Conservation (phyloP, 2,113 vertebrate species). For the Gasterosteus aculeatus region DNA sequence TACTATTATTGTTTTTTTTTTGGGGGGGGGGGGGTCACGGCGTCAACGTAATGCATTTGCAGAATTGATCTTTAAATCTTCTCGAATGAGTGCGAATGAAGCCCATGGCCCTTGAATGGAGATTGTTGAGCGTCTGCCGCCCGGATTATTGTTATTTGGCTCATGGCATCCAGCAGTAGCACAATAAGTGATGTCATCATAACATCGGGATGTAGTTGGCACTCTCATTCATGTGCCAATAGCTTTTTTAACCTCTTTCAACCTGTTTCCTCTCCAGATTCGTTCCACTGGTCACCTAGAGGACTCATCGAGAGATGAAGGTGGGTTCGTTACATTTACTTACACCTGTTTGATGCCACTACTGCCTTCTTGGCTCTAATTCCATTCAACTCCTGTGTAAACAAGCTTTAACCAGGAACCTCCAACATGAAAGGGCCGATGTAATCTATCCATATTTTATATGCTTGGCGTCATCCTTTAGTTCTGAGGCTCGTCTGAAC, state of each 20-base stretch:
- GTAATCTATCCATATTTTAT: constrained; percentile 4
- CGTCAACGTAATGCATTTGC: neutral
- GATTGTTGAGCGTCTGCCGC: constrained; percentile 28
- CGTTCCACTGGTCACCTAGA: constrained; percentile 66
- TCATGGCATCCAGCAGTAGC: constrained; percentile 46
- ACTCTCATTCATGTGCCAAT: constrained; percentile 48
- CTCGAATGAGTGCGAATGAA: neutral
- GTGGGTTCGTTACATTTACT: constrained; percentile 61
- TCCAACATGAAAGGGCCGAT: constrained; percentile 19
- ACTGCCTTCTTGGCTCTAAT: neutral
- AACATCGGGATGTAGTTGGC: constrained; percentile 62
- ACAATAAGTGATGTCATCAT: constrained; percentile 76
- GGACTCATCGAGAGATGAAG: constrained; percentile 83
- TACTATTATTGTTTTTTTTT: constrained; percentile 16
- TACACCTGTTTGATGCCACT: constrained; percentile 14
- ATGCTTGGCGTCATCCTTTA: neutral
- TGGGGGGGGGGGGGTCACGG: constrained; percentile 10
- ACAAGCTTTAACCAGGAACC: neutral
- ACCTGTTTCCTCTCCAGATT: constrained; percentile 67
- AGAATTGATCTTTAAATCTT: constrained; percentile 4
- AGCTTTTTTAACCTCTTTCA: constrained; percentile 42
- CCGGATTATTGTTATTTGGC: constrained; percentile 32
- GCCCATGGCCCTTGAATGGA: neutral
- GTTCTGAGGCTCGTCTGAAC: neutral
- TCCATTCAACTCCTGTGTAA: constrained; percentile 20